Conservation (phyloP, 2,113 vertebrate species). For the Lipophrys pholis region DNA sequence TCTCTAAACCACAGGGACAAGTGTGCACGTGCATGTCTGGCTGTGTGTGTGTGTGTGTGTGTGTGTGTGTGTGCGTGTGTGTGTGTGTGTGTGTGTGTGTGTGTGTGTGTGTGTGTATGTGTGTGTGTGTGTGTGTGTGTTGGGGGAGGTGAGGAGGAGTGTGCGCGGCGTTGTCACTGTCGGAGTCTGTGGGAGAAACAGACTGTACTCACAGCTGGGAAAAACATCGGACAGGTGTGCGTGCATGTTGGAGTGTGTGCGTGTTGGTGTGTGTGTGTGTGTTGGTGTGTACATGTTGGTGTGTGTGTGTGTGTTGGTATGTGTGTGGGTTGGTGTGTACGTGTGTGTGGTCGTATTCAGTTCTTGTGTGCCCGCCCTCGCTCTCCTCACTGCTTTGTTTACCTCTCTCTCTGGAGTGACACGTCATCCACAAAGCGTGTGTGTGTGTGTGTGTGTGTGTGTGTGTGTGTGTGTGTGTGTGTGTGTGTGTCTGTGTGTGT, state of each 20-base stretch:
- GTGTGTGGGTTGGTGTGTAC: conserved; percentile 6
- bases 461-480: too few species aligned
- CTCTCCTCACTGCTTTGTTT: conserved; percentile 50
- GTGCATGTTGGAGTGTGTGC: neutral
- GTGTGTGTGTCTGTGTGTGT: too few species aligned
- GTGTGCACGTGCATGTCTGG: conserved; percentile 9
- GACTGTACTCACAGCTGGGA: conserved; percentile 58
- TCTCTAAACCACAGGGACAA: conserved; percentile 49
- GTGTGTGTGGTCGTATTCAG: conserved; percentile 16
- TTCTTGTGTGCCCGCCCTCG: conserved; percentile 19
- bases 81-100: conserved; percentile 8
- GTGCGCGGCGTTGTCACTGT: too few species aligned
- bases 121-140: neutral
- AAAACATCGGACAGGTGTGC: conserved; percentile 59
- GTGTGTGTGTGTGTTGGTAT: conserved; percentile 19
- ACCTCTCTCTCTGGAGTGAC: conserved; percentile 45
- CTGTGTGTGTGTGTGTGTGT: neutral
- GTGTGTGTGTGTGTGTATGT: neutral
- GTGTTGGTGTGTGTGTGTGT: conserved; percentile 7
- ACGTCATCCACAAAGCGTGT: conserved; percentile 19
- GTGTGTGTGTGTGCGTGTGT: neutral
- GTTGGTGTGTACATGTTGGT: neutral
- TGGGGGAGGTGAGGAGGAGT: too few species aligned
- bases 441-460: too few species aligned
- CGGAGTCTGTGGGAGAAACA: conserved; percentile 47